Evolutionary conservation across 2,113 vertebrate genomes (phyloP), one percentile per base, ranked within the genome.

Genomic region (Tetrao urogallus): DNA sequence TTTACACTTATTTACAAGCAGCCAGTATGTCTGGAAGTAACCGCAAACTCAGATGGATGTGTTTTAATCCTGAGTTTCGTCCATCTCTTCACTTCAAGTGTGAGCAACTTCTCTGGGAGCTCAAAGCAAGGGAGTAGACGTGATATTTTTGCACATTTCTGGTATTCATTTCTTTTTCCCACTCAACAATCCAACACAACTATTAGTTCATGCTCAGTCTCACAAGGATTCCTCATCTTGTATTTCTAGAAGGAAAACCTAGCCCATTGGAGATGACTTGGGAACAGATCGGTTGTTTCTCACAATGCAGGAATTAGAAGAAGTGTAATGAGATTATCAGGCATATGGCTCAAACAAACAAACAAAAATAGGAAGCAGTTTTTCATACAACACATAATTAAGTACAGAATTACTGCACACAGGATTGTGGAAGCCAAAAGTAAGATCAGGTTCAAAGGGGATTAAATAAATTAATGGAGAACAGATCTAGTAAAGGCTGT

Each of bases 391-490:
- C 79, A 90, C 79, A 18, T 94, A 82, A 88, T 86, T 93, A 94
- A 91, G 84, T 22, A 38, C 54, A 76, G 71, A 73, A 40, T 85
- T 65, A 48, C 60, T 36, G 54, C 28, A 54, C 21, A 64, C 7
- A 67, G 75, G 16, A 74, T 22, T 14, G 28, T n/a, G 28, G 67
- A 74, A 90, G 87, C 91, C 89, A 79, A 58, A 87, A 85, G 21
- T 67, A 74, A 24, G 52, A 90, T 67, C 10, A 71, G 47, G 38
- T 88, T 96, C 82, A 84, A 93, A 90, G 50, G 6, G 38, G 38
- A 88, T 90, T 83, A 91, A 56, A 56, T 28, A 93, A 91, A 93
- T 77, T 81, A 90, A 93, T 83, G 69, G 73, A 67, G 69, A 95
- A 91, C 34, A 77, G 72, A 61, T 67, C 82, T 83, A 93, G 57